Conservation (phyloP, 2,113 vertebrate species). For the Naja naja region DNA sequence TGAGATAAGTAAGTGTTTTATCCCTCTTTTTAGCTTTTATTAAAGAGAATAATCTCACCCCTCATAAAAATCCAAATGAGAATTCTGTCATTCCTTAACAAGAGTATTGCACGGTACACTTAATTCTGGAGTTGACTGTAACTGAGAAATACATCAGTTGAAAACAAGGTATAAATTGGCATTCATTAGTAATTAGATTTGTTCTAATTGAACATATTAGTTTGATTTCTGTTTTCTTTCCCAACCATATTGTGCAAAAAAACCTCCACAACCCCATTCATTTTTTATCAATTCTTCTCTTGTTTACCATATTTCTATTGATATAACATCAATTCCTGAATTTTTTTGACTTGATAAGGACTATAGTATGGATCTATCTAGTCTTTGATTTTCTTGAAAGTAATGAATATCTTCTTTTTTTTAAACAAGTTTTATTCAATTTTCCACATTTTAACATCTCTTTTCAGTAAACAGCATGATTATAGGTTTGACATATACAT, state of each 20-base stretch:
- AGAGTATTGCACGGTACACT: not conserved
- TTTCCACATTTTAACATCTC: too few relatives aligned
- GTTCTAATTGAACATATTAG: not conserved
- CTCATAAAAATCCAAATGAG: not conserved
- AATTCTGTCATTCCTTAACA: not conserved
- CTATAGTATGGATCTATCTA: not conserved
- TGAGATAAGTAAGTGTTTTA: not conserved
- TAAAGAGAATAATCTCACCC: not conserved
- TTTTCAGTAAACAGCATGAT: too few relatives aligned
- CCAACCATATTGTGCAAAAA: not conserved
- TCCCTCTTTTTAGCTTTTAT: not conserved
- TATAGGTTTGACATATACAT: too few relatives aligned
- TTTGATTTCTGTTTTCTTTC: not conserved
- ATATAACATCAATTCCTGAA: not conserved
- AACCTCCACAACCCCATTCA: not conserved
- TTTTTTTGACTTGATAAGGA: not conserved
- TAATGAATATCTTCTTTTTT: too few relatives aligned
- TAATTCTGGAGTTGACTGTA: not conserved
- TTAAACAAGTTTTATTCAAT: too few relatives aligned
- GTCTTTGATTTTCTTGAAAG: not conserved
- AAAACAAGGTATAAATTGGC: not conserved
- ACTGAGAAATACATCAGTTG: not conserved
- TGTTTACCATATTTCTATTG: not conserved
- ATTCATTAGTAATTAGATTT: not conserved
- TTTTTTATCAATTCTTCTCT: not conserved